Evolutionary conservation across 2,797 vertebrate species (phyloP), one percentile per base, ranked within the genome.

Genomic region (Propithecus deckenii): DNA sequence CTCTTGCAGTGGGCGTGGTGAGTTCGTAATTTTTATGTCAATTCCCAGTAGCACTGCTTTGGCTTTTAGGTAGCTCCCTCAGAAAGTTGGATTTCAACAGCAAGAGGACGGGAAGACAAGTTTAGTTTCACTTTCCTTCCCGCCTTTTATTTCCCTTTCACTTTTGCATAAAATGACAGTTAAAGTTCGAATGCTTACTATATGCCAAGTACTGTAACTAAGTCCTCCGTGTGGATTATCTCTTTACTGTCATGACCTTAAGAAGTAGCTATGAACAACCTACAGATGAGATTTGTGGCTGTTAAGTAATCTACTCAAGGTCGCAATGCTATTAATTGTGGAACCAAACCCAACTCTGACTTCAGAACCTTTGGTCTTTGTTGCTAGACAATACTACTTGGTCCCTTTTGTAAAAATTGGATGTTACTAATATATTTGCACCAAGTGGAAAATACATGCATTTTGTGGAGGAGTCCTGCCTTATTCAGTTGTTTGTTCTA

Each of bases 1-100:
- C 46, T 86, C 55, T 65, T 52, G 48, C 17, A 48, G 35, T 85
- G 94, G 91, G 89, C 94, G 95, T 97, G 94, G 88, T 83, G 75
- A 55, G 84, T 75, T 78, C 20, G 63, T 71, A 65, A 81, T 87
- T 90, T 86, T n/a, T 79, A 6, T 90, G 63, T 38, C 78, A 65
- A 4, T 89, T 92, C 46, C 50, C 59, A 18, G 63, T 30, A 74
- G 30, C 80, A 38, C 32, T 75, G 74, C 46, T 55, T 79, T 75
- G 57, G 23, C 67, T n/a, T 52, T 15, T 32, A 8, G 25, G 7
- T 59, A 11, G 23, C 30, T 65, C 61, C 38, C 41, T 74, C 75
- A 20, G n/a, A 88, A 43, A 83, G 55, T 74, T 93, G 52, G 38
- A 50, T 94, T 88, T 89, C 41, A 87, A 0, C 74, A 86, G 46